These are phyloP conservation scores for Drosophila anceps DNA, from an alignment of 2,888 invertebrate species.

Conservation along the genomic window DNA sequence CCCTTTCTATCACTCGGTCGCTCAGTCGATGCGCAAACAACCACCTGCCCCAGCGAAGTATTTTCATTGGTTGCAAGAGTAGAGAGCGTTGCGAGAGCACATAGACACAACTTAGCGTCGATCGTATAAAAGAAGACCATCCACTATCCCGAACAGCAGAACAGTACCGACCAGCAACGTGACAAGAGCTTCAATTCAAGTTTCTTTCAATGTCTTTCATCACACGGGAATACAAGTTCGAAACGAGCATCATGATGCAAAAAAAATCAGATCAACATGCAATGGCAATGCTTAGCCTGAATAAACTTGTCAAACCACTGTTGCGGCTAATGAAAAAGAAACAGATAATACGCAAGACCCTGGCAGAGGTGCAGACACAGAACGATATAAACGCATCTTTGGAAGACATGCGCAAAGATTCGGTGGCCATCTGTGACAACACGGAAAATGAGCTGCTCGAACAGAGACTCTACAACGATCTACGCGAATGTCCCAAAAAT, in stretches of 20 bases:
- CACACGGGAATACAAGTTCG: slow-evolving; percentile 84
- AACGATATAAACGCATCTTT: slow-evolving; percentile 82
- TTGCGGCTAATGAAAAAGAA: slow-evolving; percentile 83
- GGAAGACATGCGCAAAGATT: slow-evolving; percentile 84
- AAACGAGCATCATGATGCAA: slow-evolving; percentile 71
- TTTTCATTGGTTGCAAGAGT: slow-evolving; percentile 58
- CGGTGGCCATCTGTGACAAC: slow-evolving; percentile 82
- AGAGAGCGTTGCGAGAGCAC: slow-evolving; percentile 28
- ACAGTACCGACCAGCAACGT: slow-evolving; percentile 59
- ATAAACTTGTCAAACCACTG: slow-evolving; percentile 83
- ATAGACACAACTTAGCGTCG: slow-evolving; percentile 27
- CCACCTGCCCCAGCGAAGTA: slow-evolving; percentile 69
- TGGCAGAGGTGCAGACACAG: slow-evolving; percentile 82
- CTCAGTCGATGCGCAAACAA: slow-evolving; percentile 47
- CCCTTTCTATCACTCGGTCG: slow-evolving; percentile 2
- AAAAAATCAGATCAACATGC: slow-evolving; percentile 82
- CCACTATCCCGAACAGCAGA: slow-evolving; percentile 60
- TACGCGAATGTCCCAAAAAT: slow-evolving; percentile 88
- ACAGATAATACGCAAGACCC: slow-evolving; percentile 80
- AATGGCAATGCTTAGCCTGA: slow-evolving; percentile 81
- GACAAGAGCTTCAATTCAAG: slow-evolving; percentile 29
- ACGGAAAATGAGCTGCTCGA: slow-evolving; percentile 92
- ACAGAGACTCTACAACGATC: slow-evolving; percentile 90
- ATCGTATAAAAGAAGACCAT: slow-evolving; percentile 69
- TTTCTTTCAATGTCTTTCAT: slow-evolving; percentile 78